These are phyloP conservation scores for Lamprologus ornatipinnis DNA, from an alignment of 2,113 vertebrate genomes.

Conservation along the genomic window DNA sequence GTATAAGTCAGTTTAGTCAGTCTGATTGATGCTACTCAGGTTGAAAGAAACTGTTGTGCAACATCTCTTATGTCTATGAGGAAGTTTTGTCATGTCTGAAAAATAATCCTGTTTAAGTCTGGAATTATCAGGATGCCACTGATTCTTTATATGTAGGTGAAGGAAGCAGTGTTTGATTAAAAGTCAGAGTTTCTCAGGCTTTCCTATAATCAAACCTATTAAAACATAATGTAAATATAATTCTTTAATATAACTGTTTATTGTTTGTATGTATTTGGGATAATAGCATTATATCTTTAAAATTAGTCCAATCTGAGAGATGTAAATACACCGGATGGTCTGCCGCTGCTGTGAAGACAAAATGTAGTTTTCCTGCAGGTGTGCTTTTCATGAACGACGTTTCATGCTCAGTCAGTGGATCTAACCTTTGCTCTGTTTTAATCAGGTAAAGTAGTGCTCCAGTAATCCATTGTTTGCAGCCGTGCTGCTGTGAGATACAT, in stretches of 20 bases:
- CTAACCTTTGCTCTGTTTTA: constrained; percentile 44
- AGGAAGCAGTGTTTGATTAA: background rate
- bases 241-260: background rate
- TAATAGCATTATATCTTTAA: background rate
- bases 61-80: background rate
- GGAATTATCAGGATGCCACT: background rate
- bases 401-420: constrained; percentile 2
- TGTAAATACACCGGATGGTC: background rate
- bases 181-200: background rate
- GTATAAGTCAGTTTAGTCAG: background rate
- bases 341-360: background rate
- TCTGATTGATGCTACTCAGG: background rate
- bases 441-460: constrained; percentile 53
- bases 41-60: background rate
- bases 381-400: background rate
- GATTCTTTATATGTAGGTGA: background rate
- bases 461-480: constrained; percentile 40
- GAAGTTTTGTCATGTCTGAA: background rate
- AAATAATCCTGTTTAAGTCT: background rate
- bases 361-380: constrained; percentile 13
- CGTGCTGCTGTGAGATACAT: background rate
- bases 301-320: background rate
- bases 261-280: background rate
- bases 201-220: background rate
- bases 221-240: background rate